Percentiles rank a stretch among this genome's conserved stretches.
Evolutionary conservation across 1,140 invertebrate species (phyloP).

Genomic region (Drosophila micromelanica): DNA sequence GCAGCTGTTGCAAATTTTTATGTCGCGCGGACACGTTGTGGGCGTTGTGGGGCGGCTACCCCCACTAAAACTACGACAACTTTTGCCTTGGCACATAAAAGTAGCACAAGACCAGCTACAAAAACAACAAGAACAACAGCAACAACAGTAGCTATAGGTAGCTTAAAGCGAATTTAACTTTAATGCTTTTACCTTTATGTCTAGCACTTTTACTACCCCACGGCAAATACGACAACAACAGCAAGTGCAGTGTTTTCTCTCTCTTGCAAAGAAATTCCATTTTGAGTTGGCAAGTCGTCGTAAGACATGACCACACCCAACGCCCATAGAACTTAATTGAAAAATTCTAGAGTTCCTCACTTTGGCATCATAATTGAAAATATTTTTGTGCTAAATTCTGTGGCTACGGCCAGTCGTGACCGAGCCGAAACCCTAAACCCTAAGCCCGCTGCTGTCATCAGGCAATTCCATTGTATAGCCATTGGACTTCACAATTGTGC

Average conservation of each 20-base stretch:
- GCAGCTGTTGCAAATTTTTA: constrained; percentile 81
- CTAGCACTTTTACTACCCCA: constrained; percentile 72
- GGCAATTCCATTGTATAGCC: constrained; percentile 64
- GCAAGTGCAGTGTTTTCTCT: constrained; percentile 53
- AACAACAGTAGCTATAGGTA: constrained; percentile 54
- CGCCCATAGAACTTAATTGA: constrained; percentile 68
- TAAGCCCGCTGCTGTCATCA: constrained; percentile 53
- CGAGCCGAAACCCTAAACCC: constrained; percentile 15
- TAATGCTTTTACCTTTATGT: constrained; percentile 80
- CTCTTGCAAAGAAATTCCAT: constrained; percentile 66
- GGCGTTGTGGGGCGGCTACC: constrained; percentile 43
- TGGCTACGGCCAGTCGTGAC: constrained; percentile 35
- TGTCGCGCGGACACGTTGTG: constrained; percentile 77
- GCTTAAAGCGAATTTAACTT: constrained; percentile 80
- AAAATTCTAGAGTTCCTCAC: constrained; percentile 79
- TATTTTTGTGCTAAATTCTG: constrained; percentile 72
- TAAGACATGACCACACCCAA: constrained; percentile 5
- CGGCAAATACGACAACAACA: constrained; percentile 38
- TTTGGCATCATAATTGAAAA: constrained; percentile 77
- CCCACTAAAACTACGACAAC: constrained; percentile 72
- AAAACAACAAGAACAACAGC: constrained; percentile 37
- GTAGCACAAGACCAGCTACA: constrained; percentile 40
- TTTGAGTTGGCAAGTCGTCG: constrained; percentile 48
- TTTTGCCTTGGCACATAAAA: constrained; percentile 80
- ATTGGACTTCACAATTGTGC: constrained; percentile 44